A percentile compares a stretch with the other conserved stretches of the same genome.
phyloP scores from a whole-genome alignment of 2,113 vertebrate genomes.

The Lathamus discolor region DNA sequence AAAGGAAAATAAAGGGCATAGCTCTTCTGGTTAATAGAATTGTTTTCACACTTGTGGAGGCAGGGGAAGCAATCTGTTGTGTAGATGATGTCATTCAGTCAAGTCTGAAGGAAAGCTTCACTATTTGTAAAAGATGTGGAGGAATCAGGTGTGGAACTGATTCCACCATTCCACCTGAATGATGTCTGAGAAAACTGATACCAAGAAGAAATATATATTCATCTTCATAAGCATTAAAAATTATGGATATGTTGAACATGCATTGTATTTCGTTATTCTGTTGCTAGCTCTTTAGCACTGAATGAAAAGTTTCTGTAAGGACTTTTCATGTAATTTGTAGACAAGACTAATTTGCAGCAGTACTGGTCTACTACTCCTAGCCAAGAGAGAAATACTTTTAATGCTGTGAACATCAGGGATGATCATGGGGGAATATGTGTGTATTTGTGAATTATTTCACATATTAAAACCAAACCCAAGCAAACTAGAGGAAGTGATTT shows the following conservation, averaged over 20 bases:
- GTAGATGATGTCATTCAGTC: slow-evolving; percentile 18
- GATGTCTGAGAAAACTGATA: not conserved
- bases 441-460: not conserved
- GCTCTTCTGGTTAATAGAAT: not conserved
- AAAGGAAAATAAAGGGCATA: slow-evolving; percentile 11
- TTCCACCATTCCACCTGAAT: not conserved
- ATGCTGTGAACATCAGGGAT: not conserved
- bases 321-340: not conserved
- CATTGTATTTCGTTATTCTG: not conserved
- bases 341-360: not conserved
- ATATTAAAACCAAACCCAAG: not conserved
- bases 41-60: not conserved
- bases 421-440: not conserved
- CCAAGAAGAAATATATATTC: not conserved
- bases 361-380: not conserved
- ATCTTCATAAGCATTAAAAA: not conserved
- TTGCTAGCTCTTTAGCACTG: not conserved
- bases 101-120: not conserved
- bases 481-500: not conserved
- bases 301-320: not conserved
- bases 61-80: not conserved
- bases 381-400: not conserved
- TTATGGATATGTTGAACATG: not conserved
- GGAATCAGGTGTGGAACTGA: not conserved
- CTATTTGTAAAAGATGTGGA: not conserved